Evolutionary conservation across 2,888 invertebrate species (phyloP).

Genomic region (Luffia ferchaultella): DNA sequence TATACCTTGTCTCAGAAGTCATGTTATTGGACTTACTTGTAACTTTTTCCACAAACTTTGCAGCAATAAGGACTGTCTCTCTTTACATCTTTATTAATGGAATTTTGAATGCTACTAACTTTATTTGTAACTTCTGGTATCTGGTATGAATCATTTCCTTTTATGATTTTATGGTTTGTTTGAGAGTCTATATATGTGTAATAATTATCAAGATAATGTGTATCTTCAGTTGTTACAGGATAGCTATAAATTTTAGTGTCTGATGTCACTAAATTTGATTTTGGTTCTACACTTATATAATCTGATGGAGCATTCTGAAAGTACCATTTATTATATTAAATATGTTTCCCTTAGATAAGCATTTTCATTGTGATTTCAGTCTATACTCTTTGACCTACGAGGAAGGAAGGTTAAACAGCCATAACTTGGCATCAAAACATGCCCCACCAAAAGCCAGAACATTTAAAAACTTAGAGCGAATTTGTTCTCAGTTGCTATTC

Average conservation of each 20-base stretch:
- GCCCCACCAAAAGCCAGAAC: too few relatives aligned
- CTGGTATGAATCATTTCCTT: not conserved
- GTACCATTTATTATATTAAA: too few relatives aligned
- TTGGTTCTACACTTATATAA: too few relatives aligned
- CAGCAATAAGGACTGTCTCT: not conserved
- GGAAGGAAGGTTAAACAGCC: too few relatives aligned
- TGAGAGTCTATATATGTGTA: not conserved
- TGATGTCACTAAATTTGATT: not conserved
- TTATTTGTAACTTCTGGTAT: not conserved
- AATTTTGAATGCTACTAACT: not conserved
- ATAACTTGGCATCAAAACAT: too few relatives aligned
- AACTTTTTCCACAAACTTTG: not conserved
- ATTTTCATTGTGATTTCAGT: too few relatives aligned
- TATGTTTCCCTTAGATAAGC: too few relatives aligned
- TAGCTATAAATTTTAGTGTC: not conserved
- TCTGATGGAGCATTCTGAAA: too few relatives aligned
- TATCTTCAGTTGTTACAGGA: not conserved
- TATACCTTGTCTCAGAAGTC: too few relatives aligned
- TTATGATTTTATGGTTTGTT: not conserved
- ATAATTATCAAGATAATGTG: not conserved
- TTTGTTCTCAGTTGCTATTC: too few relatives aligned
- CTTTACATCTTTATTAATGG: not conserved
- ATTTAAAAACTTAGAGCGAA: too few relatives aligned
- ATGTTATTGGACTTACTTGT: not conserved
- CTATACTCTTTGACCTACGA: too few relatives aligned